These are phyloP conservation scores for Synanthedon andrenaeformis DNA, from an alignment of 2,888 invertebrate genomes.

Conservation along the genomic window DNA sequence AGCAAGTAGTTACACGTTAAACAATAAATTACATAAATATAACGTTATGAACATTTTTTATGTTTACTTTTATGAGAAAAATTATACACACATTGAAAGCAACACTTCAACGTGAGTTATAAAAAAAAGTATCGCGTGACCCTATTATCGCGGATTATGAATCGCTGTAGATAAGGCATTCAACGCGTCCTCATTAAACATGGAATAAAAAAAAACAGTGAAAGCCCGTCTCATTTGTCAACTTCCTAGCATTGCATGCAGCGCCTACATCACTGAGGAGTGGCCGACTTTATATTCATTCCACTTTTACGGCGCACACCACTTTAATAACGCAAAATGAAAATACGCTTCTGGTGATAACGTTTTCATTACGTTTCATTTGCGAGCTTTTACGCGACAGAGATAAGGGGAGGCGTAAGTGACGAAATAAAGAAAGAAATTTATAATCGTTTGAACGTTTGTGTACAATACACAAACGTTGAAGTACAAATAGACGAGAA, in stretches of 20 bases:
- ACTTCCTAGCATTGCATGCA: constrained; percentile 41
- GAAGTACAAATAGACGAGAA: no score
- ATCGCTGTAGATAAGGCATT: constrained; percentile 46
- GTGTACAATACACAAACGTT: neutral
- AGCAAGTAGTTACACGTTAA: no score
- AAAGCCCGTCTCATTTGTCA: constrained; percentile 54
- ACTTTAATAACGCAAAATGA: constrained; percentile 44
- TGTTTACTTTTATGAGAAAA: no score
- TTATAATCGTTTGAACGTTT: constrained; percentile 1
- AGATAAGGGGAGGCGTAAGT: constrained; percentile 7
- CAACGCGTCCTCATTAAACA: constrained; percentile 47
- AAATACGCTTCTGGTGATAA: constrained; percentile 28
- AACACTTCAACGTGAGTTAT: constrained; percentile 15
- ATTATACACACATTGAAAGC: constrained; percentile 17
- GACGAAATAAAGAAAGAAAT: constrained; percentile 5
- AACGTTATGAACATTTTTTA: no score
- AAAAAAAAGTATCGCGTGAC: constrained; percentile 23
- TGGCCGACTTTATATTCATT: constrained; percentile 45
- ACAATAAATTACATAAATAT: no score
- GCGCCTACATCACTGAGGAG: constrained; percentile 33
- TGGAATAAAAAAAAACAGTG: constrained; percentile 27
- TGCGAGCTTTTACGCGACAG: constrained; percentile 3
- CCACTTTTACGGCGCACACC: constrained; percentile 29
- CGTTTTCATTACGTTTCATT: constrained; percentile 23
- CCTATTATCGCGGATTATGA: constrained; percentile 39